Percentiles rank a stretch among this genome's conserved stretches.
These are phyloP conservation scores for Rugalucina vietnamica DNA, from an alignment of 2,888 invertebrate species.

Conservation along the genomic window DNA sequence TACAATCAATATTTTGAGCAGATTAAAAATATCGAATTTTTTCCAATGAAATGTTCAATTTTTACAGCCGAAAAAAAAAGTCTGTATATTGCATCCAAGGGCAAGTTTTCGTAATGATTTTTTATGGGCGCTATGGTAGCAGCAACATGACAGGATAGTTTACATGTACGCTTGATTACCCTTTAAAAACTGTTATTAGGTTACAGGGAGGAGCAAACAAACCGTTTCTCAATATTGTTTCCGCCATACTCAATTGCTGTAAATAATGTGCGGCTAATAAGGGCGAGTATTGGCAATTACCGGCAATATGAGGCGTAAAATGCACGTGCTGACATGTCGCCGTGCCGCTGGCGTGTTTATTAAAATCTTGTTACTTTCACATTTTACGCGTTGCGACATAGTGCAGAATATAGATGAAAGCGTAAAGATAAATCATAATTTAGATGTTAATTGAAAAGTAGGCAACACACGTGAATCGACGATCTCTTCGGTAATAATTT, in stretches of 20 bases:
- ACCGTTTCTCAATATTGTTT: conserved; percentile 3
- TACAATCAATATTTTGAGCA: too few species aligned
- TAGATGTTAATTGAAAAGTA: too few species aligned
- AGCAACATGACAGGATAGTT: not conserved
- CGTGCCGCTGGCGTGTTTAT: not conserved
- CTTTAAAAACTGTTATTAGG: conserved; percentile 6
- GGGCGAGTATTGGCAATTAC: conserved; percentile 5
- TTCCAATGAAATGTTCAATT: too few species aligned
- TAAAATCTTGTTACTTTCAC: not conserved
- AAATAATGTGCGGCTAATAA: conserved; percentile 15
- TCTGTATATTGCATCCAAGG: too few species aligned
- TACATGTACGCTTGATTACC: conserved; percentile 5
- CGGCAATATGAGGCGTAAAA: not conserved
- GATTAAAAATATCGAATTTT: too few species aligned
- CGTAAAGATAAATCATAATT: too few species aligned
- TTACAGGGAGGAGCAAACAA: conserved; percentile 8
- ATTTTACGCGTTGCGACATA: not conserved
- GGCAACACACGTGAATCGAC: too few species aligned
- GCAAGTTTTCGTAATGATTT: too few species aligned
- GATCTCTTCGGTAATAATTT: too few species aligned
- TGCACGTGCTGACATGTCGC: conserved; percentile 3
- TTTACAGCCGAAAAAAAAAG: too few species aligned
- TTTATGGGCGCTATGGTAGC: not conserved
- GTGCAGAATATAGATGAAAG: too few species aligned
- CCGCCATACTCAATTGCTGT: conserved; percentile 1